Percentiles rank a stretch among this genome's conserved stretches.
Evolutionary conservation across 1,140 invertebrate species (phyloP).

Genomic region (Bombus turneri): DNA sequence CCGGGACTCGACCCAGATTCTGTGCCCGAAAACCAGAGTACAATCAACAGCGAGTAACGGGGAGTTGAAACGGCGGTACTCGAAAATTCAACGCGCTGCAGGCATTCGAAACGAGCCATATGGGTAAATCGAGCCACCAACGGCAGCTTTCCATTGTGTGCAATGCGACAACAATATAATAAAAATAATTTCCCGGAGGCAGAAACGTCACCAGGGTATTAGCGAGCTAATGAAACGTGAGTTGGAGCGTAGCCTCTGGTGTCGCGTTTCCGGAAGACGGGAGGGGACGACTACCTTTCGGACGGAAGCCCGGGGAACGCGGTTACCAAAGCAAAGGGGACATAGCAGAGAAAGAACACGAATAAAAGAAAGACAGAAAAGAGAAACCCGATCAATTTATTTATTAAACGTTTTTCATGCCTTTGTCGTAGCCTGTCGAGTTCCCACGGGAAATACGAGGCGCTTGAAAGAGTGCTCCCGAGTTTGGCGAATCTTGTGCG

Average conservation of each 20-base stretch:
- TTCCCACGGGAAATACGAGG: constrained; percentile 71
- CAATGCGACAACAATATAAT: constrained; percentile 31
- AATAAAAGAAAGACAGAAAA: constrained; percentile 9
- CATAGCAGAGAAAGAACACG: not conserved
- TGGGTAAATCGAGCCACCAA: constrained; percentile 21
- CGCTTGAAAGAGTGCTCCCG: constrained; percentile 59
- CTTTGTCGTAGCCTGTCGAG: constrained; percentile 58
- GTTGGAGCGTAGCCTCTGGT: constrained; percentile 59
- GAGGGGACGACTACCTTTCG: not conserved
- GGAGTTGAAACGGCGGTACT: not conserved
- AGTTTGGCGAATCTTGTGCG: constrained; percentile 28
- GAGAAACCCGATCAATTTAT: constrained; percentile 71
- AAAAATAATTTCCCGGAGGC: constrained; percentile 40
- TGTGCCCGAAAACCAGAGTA: constrained; percentile 18
- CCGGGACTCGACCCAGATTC: not conserved
- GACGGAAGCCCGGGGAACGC: constrained; percentile 17
- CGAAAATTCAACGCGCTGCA: not conserved
- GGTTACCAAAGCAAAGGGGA: constrained; percentile 1
- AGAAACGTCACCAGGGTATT: constrained; percentile 54
- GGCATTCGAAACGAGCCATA: constrained; percentile 18
- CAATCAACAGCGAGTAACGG: not conserved
- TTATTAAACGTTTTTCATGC: constrained; percentile 70
- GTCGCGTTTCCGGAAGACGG: constrained; percentile 66
- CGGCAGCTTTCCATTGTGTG: constrained; percentile 2
- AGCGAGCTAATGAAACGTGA: constrained; percentile 70